Evolutionary conservation across 1,140 invertebrate genomes (phyloP).

Genomic region (Habropoda laboriosa): DNA sequence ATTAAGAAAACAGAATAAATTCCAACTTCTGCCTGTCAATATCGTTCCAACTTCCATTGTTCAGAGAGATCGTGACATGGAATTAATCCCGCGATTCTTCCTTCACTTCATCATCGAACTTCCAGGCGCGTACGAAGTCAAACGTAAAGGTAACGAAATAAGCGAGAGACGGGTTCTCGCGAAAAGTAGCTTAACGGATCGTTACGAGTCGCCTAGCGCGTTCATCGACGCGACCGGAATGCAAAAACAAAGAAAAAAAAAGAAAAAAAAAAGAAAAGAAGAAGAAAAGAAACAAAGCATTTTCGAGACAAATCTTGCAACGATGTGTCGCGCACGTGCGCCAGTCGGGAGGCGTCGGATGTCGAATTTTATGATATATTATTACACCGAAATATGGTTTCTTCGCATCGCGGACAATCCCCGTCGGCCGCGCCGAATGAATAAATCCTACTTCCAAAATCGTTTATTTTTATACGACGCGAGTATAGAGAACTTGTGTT

Average conservation of each 20-base stretch:
- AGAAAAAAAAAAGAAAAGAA: neutral
- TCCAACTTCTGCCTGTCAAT: too few relatives aligned
- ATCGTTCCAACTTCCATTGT: too few relatives aligned
- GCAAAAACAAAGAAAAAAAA: conserved; percentile 7
- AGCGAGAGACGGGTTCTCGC: conserved; percentile 2
- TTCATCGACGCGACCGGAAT: conserved; percentile 34
- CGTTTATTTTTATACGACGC: conserved; percentile 79
- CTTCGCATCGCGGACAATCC: conserved; percentile 34
- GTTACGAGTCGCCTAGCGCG: neutral
- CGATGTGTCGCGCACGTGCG: conserved; percentile 32
- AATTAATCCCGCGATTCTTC: neutral
- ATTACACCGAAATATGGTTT: too few relatives aligned
- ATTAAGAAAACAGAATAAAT: too few relatives aligned
- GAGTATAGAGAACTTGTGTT: conserved; percentile 55
- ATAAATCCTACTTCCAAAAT: conserved; percentile 74
- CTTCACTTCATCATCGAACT: neutral
- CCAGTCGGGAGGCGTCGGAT: conserved; percentile 42
- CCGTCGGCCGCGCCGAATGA: conserved; percentile 59
- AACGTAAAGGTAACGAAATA: conserved; percentile 26
- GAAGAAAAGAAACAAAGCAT: neutral
- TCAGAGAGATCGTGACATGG: too few relatives aligned
- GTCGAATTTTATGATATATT: conserved; percentile 47
- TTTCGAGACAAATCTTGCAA: conserved; percentile 46
- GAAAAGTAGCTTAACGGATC: conserved; percentile 11
- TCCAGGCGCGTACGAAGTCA: conserved; percentile 7